Conservation (phyloP, 2,113 vertebrate genomes). For the Galeopterus variegatus region DNA sequence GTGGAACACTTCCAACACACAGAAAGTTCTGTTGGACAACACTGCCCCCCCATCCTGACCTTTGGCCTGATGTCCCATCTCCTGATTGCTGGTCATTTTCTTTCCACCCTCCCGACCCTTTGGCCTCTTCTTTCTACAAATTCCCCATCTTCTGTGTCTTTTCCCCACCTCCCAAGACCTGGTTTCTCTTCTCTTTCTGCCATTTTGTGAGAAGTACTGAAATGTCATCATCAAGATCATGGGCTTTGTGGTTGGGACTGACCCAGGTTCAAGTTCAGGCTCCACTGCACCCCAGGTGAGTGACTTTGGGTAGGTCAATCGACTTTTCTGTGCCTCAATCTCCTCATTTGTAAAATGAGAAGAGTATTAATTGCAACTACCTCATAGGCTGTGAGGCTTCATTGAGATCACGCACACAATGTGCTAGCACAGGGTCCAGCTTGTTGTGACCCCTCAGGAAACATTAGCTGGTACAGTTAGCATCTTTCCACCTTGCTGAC, state of each 20-base stretch:
- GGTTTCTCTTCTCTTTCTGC: neutral
- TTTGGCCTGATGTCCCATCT: neutral
- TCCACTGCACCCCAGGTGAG: neutral
- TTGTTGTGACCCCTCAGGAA: neutral
- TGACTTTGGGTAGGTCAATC: neutral
- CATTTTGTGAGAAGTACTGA: neutral
- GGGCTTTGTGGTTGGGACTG: neutral
- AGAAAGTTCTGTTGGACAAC: neutral
- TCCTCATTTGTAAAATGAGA: neutral
- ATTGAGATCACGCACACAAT: fast-evolving
- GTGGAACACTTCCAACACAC: neutral
- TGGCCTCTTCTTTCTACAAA: neutral
- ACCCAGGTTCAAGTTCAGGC: neutral
- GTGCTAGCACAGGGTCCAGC: neutral
- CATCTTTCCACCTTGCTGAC: neutral
- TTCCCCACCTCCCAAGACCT: neutral
- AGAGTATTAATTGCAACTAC: neutral
- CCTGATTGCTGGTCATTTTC: neutral
- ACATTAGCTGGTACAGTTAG: neutral
- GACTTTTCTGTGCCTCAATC: neutral
- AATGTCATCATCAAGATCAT: neutral
- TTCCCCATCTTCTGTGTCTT: neutral
- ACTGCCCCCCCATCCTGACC: neutral
- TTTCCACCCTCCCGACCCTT: neutral
- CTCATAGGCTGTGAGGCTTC: neutral